phyloP scores from a whole-genome alignment of 1,140 invertebrate genomes.

The Bombus huntii region DNA sequence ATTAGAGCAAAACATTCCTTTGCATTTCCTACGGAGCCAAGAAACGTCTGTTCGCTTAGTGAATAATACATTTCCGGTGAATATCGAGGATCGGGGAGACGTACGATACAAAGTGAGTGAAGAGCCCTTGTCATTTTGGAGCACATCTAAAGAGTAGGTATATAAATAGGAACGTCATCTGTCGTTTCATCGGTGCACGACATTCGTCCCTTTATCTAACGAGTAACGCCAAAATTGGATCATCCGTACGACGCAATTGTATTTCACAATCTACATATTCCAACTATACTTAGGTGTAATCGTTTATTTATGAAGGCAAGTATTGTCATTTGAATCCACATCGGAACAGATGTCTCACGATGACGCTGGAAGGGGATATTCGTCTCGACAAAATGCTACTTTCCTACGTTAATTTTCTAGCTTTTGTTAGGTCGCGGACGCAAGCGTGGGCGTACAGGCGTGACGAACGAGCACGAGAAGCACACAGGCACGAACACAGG shows the following conservation, averaged over 20 bases:
- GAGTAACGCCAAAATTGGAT: no score
- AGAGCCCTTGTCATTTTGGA: not conserved
- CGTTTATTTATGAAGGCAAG: no score
- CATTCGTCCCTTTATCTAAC: not conserved
- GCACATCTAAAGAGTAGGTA: no score
- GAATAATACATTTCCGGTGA: not conserved
- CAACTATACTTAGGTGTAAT: not conserved
- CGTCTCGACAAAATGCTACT: slow-evolving; percentile 51
- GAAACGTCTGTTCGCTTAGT: not conserved
- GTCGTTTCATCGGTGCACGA: not conserved
- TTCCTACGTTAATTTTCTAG: slow-evolving; percentile 54
- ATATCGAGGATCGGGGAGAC: not conserved
- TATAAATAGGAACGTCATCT: slow-evolving; percentile 22
- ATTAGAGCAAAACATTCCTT: no score
- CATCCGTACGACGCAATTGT: not conserved
- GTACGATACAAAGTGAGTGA: not conserved
- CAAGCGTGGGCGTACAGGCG: slow-evolving; percentile 43
- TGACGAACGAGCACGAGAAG: slow-evolving; percentile 43
- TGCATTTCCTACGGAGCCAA: not conserved
- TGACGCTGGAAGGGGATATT: not conserved
- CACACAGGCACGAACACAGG: slow-evolving; percentile 6
- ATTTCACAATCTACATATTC: not conserved
- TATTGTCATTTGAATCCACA: not conserved
- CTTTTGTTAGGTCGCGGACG: slow-evolving; percentile 42
- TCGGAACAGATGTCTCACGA: not conserved